Percentiles rank a stretch among this genome's conserved stretches.
phyloP scores from a whole-genome alignment of 2,888 invertebrate species.

The Teleogryllus oceanicus region DNA sequence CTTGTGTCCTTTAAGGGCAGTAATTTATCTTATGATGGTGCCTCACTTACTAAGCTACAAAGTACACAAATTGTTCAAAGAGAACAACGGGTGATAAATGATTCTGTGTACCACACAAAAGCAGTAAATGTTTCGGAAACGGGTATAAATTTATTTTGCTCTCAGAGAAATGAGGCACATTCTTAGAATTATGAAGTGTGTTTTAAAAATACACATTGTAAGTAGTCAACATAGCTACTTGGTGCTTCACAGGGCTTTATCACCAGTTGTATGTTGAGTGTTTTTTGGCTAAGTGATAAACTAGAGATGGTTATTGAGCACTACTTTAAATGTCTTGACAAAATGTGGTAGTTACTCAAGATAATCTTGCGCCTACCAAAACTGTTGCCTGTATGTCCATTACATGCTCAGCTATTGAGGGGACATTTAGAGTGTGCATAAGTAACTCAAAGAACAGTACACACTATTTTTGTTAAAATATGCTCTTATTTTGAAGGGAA shows the following conservation, averaged over 20 bases:
- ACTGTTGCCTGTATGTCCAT: slow-evolving; percentile 3
- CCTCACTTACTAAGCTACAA: slow-evolving; percentile 31
- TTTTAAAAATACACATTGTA: slow-evolving; percentile 11
- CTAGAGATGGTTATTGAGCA: background rate
- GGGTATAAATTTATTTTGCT: background rate
- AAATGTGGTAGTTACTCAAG: slow-evolving; percentile 28
- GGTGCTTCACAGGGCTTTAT: slow-evolving; percentile 26
- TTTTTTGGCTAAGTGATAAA: slow-evolving; percentile 29
- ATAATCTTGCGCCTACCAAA: background rate
- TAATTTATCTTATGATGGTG: slow-evolving; percentile 29
- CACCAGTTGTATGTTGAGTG: slow-evolving; percentile 33
- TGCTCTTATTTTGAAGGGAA: slow-evolving; percentile 30
- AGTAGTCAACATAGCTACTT: slow-evolving; percentile 28
- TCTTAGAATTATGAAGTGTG: slow-evolving; percentile 20
- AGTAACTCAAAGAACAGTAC: slow-evolving; percentile 29
- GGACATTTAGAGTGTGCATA: slow-evolving; percentile 29
- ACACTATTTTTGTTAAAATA: slow-evolving; percentile 31
- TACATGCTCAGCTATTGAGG: slow-evolving; percentile 23
- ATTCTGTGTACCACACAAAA: background rate
- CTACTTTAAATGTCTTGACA: slow-evolving; percentile 32
- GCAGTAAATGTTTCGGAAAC: slow-evolving; percentile 12
- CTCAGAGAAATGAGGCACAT: background rate
- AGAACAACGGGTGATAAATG: slow-evolving; percentile 31
- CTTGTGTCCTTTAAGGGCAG: slow-evolving; percentile 21
- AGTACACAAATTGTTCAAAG: slow-evolving; percentile 26